Conservation (phyloP, 2,797 vertebrate genomes). For the Chanos chanos region DNA sequence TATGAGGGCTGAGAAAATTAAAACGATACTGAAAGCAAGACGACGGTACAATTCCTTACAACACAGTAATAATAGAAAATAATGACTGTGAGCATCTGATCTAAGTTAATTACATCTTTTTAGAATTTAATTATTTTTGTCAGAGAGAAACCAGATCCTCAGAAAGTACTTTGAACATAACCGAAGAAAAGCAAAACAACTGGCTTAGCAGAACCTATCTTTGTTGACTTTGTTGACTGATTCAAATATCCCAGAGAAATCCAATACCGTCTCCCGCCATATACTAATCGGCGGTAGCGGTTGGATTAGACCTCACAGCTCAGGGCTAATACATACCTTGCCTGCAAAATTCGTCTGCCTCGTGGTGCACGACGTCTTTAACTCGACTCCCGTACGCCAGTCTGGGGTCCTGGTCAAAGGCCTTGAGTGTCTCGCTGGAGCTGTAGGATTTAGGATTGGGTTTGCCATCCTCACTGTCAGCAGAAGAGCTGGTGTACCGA, state of each 20-base stretch:
- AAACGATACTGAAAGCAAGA: conserved; percentile 12
- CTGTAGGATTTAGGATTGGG: conserved; percentile 93
- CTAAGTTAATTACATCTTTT: no score
- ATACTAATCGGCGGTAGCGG: not conserved
- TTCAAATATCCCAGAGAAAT: no score
- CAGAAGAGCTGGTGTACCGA: conserved; percentile 93
- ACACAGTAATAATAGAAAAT: conserved; percentile 14
- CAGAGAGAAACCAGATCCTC: no score
- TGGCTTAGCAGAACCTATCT: no score
- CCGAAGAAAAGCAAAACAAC: no score
- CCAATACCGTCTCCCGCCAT: no score
- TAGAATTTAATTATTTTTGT: no score
- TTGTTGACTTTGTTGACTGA: no score
- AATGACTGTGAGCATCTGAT: no score
- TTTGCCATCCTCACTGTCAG: conserved; percentile 91
- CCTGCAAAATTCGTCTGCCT: conserved; percentile 89
- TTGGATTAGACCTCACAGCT: not conserved
- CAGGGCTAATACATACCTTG: conserved; percentile 71
- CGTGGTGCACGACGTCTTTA: conserved; percentile 94
- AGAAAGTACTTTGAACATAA: no score
- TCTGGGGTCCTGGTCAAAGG: conserved; percentile 93
- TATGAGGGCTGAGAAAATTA: not conserved
- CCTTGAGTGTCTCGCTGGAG: conserved; percentile 97
- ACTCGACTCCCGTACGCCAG: conserved; percentile 84
- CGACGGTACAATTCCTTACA: conserved; percentile 18